phyloP scores from a whole-genome alignment of 1,140 invertebrate genomes.

The Theocolax elegans region DNA sequence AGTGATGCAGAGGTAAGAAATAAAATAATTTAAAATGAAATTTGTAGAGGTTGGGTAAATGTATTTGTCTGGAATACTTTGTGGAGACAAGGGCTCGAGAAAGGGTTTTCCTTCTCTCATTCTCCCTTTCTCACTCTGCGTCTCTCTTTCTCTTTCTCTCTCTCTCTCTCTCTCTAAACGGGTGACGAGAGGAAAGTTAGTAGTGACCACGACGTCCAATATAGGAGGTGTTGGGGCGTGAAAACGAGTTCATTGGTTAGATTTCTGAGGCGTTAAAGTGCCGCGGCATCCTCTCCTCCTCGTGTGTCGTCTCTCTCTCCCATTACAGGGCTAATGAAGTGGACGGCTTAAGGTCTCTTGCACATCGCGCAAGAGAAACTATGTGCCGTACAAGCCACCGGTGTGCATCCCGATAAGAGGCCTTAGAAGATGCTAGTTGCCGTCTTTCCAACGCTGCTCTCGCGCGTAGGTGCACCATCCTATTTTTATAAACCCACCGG shows the following conservation, averaged over 20 bases:
- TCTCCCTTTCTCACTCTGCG: too few relatives aligned
- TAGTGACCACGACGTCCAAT: slow-evolving; percentile 2
- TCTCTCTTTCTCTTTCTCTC: slow-evolving; percentile 4
- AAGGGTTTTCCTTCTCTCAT: too few relatives aligned
- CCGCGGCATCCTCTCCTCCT: background rate
- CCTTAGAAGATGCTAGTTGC: slow-evolving; percentile 32
- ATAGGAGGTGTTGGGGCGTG: slow-evolving; percentile 50
- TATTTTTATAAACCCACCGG: slow-evolving; percentile 18
- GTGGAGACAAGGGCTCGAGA: too few relatives aligned
- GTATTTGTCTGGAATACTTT: too few relatives aligned
- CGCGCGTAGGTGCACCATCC: slow-evolving; percentile 1
- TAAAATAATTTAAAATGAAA: too few relatives aligned
- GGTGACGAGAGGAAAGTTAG: background rate
- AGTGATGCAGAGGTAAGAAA: too few relatives aligned
- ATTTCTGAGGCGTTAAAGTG: slow-evolving; percentile 59
- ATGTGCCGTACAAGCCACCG: background rate
- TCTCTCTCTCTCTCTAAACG: background rate
- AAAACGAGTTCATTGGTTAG: slow-evolving; percentile 63
- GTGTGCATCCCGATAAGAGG: background rate
- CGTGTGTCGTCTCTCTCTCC: slow-evolving; percentile 39
- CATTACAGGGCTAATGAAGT: slow-evolving; percentile 59
- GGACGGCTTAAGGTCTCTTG: slow-evolving; percentile 51
- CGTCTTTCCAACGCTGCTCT: slow-evolving; percentile 24
- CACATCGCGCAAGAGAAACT: slow-evolving; percentile 29
- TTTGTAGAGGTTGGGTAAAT: too few relatives aligned